Percentiles rank a stretch among this genome's conserved stretches.
These are phyloP conservation scores for Leptopilina drosophilae DNA, from an alignment of 2,888 invertebrate species.

Conservation along the genomic window DNA sequence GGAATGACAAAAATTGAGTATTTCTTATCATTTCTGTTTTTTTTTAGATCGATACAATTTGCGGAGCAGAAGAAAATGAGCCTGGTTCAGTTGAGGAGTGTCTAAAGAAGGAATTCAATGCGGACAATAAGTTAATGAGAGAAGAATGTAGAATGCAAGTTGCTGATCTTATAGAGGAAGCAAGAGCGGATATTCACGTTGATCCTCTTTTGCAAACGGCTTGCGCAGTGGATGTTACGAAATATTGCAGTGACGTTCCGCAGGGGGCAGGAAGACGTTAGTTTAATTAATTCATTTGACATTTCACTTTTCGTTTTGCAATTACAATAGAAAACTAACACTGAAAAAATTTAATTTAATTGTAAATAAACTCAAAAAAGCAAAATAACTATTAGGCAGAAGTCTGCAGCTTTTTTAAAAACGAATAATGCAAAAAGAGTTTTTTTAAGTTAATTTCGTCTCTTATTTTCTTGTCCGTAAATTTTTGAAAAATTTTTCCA, in stretches of 20 bases:
- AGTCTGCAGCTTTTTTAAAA: too few relatives aligned
- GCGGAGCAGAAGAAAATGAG: conserved; percentile 78
- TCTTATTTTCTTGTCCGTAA: too few relatives aligned
- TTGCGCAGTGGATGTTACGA: conserved; percentile 90
- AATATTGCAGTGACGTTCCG: conserved; percentile 87
- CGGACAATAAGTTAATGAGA: conserved; percentile 85
- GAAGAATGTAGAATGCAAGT: conserved; percentile 90
- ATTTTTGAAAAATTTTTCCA: too few relatives aligned
- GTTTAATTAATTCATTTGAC: conserved; percentile 79
- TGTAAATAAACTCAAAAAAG: too few relatives aligned
- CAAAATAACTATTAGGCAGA: too few relatives aligned
- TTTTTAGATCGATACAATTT: conserved; percentile 76
- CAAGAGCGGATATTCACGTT: conserved; percentile 95
- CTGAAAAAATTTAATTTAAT: too few relatives aligned
- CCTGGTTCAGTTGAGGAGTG: conserved; percentile 90
- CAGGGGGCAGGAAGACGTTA: conserved; percentile 95
- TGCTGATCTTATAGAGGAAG: conserved; percentile 91
- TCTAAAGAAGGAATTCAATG: conserved; percentile 84
- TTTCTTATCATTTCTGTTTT: conserved; percentile 25
- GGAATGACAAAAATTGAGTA: background rate
- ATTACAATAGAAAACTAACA: too few relatives aligned
- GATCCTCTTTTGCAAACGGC: conserved; percentile 94
- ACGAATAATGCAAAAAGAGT: too few relatives aligned
- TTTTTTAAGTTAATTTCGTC: too few relatives aligned
- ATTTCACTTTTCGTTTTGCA: too few relatives aligned